Base-by-base conservation (phyloP, 1,140 invertebrate genomes). In the Sarcophaga bullata region DNA sequence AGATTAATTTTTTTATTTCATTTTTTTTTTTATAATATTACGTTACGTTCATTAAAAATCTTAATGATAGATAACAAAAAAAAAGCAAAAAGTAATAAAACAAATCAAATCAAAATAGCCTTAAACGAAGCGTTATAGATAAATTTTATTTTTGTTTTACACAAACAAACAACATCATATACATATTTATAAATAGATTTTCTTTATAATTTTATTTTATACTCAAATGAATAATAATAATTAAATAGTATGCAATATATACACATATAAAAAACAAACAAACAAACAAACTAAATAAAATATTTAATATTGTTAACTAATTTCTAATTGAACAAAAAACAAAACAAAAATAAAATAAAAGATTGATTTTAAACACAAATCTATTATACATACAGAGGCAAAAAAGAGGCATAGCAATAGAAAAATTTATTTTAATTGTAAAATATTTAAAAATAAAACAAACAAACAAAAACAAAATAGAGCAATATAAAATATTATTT, bases 211-310 rank as follows among this genome's bases (percentile, higher is more conserved):
- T 48, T 49, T 49, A 73, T 72, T 73, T 73, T 81, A 54, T 73
- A 72, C 46, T 73, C 17, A 62, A 81, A 81, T 13, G 62, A 37
- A 17, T 49, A n/a, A 78, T 52, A 48, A 80, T 15, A 80, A 37
- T 37, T 37, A 37, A 37, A 37, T 37, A 37, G 25, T 37, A 25
- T 78, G 75, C 75, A 80, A 68, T 80, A 62, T 48, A 48, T 80
- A n/a, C 25, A 37, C 25, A 37, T 37, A 4, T 4, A 37, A 2
- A 37, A 2, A 72, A 19, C 62, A 72, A 52, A 48, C 68, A 72
- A 52, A 48, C 68, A 81, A 19, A 81, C 46, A 81, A 81, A 50
- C 58, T 50, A 80, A 84, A 84, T 48, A 48, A 83, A 80, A 84
- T n/a, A 19, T 68, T 72, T 48, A 17, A 80, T 82, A 58, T 81